Evolutionary conservation across 2,888 invertebrate species (phyloP).

Genomic region (Blastobasis adustella): DNA sequence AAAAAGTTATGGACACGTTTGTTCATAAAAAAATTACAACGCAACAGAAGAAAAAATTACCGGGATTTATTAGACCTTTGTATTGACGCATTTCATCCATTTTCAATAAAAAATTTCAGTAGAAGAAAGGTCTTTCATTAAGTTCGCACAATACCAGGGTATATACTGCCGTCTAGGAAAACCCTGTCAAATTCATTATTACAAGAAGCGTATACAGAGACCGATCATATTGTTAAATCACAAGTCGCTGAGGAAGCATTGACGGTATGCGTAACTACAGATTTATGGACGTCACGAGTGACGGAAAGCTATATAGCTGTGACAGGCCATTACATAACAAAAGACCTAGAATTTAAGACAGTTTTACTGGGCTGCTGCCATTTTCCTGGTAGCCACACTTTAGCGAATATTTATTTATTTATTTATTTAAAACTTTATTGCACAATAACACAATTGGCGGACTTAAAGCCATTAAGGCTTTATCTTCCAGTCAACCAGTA

Average conservation of each 20-base stretch:
- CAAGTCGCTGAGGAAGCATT: slow-evolving; percentile 1
- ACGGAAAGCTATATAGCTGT: slow-evolving; percentile 7
- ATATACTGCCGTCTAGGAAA: slow-evolving; percentile 9
- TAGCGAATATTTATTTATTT: too few relatives aligned
- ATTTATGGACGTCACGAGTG: slow-evolving; percentile 16
- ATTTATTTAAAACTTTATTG: too few relatives aligned
- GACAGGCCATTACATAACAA: slow-evolving; percentile 5
- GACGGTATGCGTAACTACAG: slow-evolving; percentile 13
- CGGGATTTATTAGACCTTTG: too few relatives aligned
- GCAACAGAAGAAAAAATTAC: neutral
- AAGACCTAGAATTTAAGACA: neutral
- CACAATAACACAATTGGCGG: too few relatives aligned
- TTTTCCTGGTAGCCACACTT: slow-evolving; percentile 3
- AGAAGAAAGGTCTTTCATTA: slow-evolving; percentile 10
- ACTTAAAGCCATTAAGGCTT: too few relatives aligned
- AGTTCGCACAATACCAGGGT: slow-evolving; percentile 9
- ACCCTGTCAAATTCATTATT: slow-evolving; percentile 3
- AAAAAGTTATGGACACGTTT: neutral
- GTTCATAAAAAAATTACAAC: neutral
- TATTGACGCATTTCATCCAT: slow-evolving; percentile 5
- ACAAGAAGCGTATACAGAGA: neutral
- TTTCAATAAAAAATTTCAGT: slow-evolving; percentile 8
- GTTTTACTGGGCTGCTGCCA: slow-evolving; percentile 3
- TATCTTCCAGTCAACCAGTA: too few relatives aligned
- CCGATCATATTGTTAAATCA: neutral